Conservation (phyloP, 2,113 vertebrate species). For the Chaetorhynchus papuensis region DNA sequence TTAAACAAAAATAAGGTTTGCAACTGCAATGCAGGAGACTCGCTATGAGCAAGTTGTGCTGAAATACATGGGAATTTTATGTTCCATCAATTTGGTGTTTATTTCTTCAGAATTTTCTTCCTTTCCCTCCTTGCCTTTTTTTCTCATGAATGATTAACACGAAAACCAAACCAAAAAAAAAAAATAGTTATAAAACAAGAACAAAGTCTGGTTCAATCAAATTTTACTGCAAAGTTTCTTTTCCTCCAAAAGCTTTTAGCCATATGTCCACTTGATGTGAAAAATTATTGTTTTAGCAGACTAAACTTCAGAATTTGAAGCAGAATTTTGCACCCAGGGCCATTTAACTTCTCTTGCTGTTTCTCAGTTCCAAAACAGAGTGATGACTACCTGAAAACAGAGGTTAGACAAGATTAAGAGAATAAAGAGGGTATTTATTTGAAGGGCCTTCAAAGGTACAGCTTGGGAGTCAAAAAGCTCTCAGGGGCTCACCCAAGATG, state of each 20-base stretch:
- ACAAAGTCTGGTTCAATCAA: neutral
- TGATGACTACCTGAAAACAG: too few species aligned
- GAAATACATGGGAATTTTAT: neutral
- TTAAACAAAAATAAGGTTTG: slow-evolving; percentile 53
- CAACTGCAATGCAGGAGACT: neutral
- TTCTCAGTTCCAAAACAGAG: neutral
- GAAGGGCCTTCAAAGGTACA: too few species aligned
- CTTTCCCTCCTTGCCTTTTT: neutral
- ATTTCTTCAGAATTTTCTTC: neutral
- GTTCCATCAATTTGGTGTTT: neutral
- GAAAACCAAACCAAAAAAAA: neutral
- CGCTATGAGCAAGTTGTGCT: neutral
- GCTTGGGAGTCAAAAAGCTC: too few species aligned
- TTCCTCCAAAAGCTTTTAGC: neutral
- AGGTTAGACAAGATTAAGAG: too few species aligned
- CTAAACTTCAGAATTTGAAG: neutral
- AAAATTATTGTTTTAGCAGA: neutral
- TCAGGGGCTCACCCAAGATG: too few species aligned
- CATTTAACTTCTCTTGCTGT: neutral
- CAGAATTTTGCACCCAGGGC: neutral
- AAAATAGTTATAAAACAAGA: neutral
- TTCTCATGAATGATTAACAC: neutral
- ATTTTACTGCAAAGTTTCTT: neutral
- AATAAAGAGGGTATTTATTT: too few species aligned
- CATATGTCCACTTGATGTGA: neutral